Evolutionary conservation across 2,113 vertebrate species (phyloP).

Genomic region (Xenopus tropicalis): UCB_Xtro_10.0 CM004446.2:53598001-53598500

Average conservation of each 20-base stretch:
- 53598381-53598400: slow-evolving; percentile 28
- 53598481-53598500: neutral
- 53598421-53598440: slow-evolving; percentile 29
- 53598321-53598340: slow-evolving; percentile 37
- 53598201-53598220: neutral
- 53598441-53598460: neutral
- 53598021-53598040: neutral
- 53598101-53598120: neutral
- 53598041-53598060: neutral
- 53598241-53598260: slow-evolving; percentile 26
- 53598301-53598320: slow-evolving; percentile 4
- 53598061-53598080: neutral
- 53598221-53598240: slow-evolving; percentile 31
- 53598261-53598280: slow-evolving; percentile 14
- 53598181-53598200: neutral
- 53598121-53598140: neutral
- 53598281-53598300: neutral
- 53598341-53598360: slow-evolving; percentile 23
- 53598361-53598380: slow-evolving; percentile 8
- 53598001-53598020: neutral
- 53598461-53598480: slow-evolving; percentile 1
- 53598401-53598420: slow-evolving; percentile 13
- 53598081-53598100: neutral
- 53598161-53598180: slow-evolving; percentile 9
- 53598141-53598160: slow-evolving; percentile 4